Evolutionary conservation across 2,888 invertebrate species (phyloP).

Genomic region (Epistrophella euchroma): DNA sequence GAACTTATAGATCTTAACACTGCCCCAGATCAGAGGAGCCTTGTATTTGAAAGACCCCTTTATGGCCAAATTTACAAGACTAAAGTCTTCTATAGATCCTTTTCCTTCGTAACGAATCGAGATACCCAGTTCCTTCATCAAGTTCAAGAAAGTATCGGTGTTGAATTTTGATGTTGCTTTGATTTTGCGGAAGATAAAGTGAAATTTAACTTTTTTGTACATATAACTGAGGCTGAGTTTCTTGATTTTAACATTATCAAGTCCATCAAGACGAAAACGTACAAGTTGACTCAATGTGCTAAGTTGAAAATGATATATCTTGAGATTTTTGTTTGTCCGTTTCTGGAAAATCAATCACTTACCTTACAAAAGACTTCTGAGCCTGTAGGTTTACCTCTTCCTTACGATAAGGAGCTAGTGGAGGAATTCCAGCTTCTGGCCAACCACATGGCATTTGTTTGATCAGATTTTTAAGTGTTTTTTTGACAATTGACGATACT

Average conservation of each 20-base stretch:
- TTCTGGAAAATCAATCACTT: background rate
- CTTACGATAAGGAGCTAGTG: slow-evolving; percentile 78
- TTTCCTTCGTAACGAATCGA: slow-evolving; percentile 80
- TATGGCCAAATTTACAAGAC: slow-evolving; percentile 79
- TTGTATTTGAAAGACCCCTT: slow-evolving; percentile 79
- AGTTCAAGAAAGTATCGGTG: slow-evolving; percentile 29
- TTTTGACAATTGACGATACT: slow-evolving; percentile 79
- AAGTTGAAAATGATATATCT: background rate
- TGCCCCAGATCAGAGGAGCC: slow-evolving; percentile 81
- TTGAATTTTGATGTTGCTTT: slow-evolving; percentile 59
- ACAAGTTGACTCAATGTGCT: slow-evolving; percentile 50
- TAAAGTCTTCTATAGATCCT: slow-evolving; percentile 79
- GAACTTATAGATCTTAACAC: slow-evolving; percentile 80
- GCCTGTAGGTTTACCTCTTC: slow-evolving; percentile 28
- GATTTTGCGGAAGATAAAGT: slow-evolving; percentile 68
- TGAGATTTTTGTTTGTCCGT: background rate
- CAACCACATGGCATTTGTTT: slow-evolving; percentile 78
- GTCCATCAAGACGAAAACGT: slow-evolving; percentile 61
- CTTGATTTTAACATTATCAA: slow-evolving; percentile 70
- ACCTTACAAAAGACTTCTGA: slow-evolving; percentile 54
- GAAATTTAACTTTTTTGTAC: slow-evolving; percentile 70
- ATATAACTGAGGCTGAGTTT: slow-evolving; percentile 60
- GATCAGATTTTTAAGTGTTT: slow-evolving; percentile 76
- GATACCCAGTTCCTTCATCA: slow-evolving; percentile 73
- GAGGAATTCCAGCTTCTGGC: slow-evolving; percentile 78